Base-by-base conservation (phyloP, 2,888 invertebrate species). In the Periphyllus acericola region DNA sequence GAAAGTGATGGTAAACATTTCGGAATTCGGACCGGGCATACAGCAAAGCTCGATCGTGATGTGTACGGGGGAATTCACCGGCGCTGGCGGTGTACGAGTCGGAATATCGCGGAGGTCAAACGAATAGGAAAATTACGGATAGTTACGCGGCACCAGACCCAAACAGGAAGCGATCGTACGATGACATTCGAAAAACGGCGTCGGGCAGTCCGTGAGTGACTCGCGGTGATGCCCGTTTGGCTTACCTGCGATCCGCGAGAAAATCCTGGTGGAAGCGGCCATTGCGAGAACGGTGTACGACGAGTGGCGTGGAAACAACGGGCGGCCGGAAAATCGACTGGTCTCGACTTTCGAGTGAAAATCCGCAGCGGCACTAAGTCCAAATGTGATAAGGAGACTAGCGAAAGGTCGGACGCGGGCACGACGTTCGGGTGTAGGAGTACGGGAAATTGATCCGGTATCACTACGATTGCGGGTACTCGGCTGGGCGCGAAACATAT, bases 191-290 rank as follows among this genome's bases (percentile, higher is more conserved):
- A 60, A 60, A 60, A 60, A 60, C 60, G 60, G 25, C 25, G 60
- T 60, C 21, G 5, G 25, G 60, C 60, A 0, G 4, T 60, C 21
- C 5, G 9, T 3, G 21, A 60, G 1, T 1, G 60, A 14, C 14
- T 46, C 14, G 60, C 14, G 14, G n/a, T 11, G 46, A 8, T 21
- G 6, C 21, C 60, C 25, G 60, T 60, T 25, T 3, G 36, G 74
- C 89, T 92, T 92, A 94, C 94, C 94, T 92, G 93, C 93, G 90
- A 93, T 92, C 91, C 93, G 93, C 90, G 93, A 92, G 90, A 94
- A 92, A 92, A 93, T 92, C 91, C 94, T 92, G 90, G 93, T 92
- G 90, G 93, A 92, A 90, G 93, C 93, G 91, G 94, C 94, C 94
- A 94, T 94, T 91, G 76, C 32, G 25, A n/a, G 19, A n/a, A 21